Evolutionary conservation across 2,797 vertebrate species (phyloP).

Genomic region (Bovichtus variegatus): DNA sequence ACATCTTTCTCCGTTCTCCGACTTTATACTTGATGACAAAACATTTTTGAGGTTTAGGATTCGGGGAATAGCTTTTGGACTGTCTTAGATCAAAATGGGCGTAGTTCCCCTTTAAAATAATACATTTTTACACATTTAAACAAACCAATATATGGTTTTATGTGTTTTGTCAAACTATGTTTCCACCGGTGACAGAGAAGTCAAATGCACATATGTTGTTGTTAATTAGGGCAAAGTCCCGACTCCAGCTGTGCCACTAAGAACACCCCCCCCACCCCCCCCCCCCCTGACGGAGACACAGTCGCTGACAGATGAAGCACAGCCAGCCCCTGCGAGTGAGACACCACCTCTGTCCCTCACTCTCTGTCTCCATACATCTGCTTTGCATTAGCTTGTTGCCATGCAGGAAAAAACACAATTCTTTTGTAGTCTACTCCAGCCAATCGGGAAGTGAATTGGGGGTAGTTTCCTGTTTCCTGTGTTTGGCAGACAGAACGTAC

Average conservation of each 20-base stretch:
- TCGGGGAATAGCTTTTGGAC: too few relatives aligned
- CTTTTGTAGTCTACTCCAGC: conserved; percentile 85
- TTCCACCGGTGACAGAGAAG: conserved; percentile 33
- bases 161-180: conserved; percentile 34
- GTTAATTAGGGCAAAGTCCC: conserved; percentile 68
- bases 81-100: too few relatives aligned
- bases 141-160: background rate
- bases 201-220: conserved; percentile 59
- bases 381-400: conserved; percentile 83
- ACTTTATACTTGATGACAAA: too few relatives aligned
- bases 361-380: conserved; percentile 71
- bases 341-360: conserved; percentile 70
- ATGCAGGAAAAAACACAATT: conserved; percentile 86
- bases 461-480: conserved; percentile 91
- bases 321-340: conserved; percentile 66
- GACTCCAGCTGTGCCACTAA: conserved; percentile 71
- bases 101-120: background rate
- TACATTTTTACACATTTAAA: background rate
- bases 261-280: conserved; percentile 53
- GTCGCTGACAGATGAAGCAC: conserved; percentile 70
- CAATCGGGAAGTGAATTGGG: conserved; percentile 86
- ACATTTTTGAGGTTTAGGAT: too few relatives aligned
- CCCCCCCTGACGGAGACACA: conserved; percentile 35
- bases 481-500: conserved; percentile 74
- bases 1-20: too few relatives aligned